These are phyloP conservation scores for Aulostomus chinensis DNA, from an alignment of 2,797 vertebrate species.

Conservation along the genomic window DNA sequence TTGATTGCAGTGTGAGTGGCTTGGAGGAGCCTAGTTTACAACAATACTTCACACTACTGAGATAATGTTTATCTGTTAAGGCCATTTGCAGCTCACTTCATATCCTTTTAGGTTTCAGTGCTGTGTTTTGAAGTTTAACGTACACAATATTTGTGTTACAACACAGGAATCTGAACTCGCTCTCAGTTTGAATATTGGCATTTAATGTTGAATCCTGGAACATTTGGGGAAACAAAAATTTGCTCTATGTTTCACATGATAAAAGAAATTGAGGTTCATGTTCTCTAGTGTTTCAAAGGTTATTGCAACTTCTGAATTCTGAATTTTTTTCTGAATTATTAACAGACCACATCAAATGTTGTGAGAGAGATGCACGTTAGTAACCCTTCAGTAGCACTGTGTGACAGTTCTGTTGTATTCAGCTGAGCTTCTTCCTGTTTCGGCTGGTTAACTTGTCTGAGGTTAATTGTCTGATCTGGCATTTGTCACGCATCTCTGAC, in stretches of 20 bases:
- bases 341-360: slow-evolving; percentile 22
- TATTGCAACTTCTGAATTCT: too few species aligned
- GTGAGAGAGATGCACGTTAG: slow-evolving; percentile 15
- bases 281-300: too few species aligned
- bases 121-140: too few species aligned
- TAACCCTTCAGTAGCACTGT: slow-evolving; percentile 29
- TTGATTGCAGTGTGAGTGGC: slow-evolving; percentile 14
- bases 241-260: too few species aligned
- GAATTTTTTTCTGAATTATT: too few species aligned
- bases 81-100: not conserved
- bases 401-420: slow-evolving; percentile 55
- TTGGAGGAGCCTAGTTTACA: slow-evolving; percentile 5
- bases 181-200: slow-evolving; percentile 5
- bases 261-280: too few species aligned
- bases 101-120: too few species aligned
- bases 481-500: slow-evolving; percentile 63
- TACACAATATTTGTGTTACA: too few species aligned
- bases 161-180: too few species aligned
- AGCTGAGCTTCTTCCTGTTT: slow-evolving; percentile 43
- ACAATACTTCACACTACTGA: not conserved
- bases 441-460: slow-evolving; percentile 67
- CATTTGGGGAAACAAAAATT: too few species aligned
- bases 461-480: slow-evolving; percentile 73
- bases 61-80: slow-evolving; percentile 8
- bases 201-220: slow-evolving; percentile 1